Percentiles rank a stretch among this genome's conserved stretches.
phyloP scores from a whole-genome alignment of 2,797 vertebrate species.

The Hipposideros larvatus region DNA sequence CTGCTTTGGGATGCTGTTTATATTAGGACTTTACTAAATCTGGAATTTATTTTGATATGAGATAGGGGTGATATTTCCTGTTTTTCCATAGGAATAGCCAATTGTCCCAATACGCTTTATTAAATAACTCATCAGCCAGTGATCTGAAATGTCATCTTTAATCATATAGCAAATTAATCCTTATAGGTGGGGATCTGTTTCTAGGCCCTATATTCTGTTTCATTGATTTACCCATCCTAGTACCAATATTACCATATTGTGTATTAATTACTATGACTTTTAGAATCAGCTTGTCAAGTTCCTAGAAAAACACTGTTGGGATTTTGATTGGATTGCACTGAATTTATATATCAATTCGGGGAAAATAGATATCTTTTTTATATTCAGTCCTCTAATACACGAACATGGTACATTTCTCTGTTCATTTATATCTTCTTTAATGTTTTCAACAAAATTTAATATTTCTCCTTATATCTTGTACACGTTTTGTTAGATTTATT shows the following conservation, averaged over 20 bases:
- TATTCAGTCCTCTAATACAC: not conserved
- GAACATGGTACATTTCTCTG: not conserved
- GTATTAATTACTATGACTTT: constrained; percentile 27
- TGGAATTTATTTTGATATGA: constrained; percentile 37
- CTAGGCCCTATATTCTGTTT: constrained; percentile 4
- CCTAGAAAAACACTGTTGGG: not conserved
- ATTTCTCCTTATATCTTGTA: not conserved
- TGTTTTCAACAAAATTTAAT: constrained; percentile 34
- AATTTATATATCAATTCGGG: constrained; percentile 2
- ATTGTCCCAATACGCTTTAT: not conserved
- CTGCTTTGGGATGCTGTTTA: not conserved
- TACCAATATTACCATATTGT: not conserved
- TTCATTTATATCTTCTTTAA: not conserved
- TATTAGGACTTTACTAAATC: not conserved
- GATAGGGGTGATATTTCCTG: not conserved
- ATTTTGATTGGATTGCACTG: constrained; percentile 20
- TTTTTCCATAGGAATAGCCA: not conserved
- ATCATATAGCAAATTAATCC: constrained; percentile 12
- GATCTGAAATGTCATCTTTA: constrained; percentile 37
- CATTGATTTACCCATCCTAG: not conserved
- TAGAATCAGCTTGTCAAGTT: not conserved
- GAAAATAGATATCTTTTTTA: not conserved
- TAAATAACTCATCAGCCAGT: constrained; percentile 10
- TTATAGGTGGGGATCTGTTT: not conserved
- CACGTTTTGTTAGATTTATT: constrained; percentile 30